Evolutionary conservation across 2,888 invertebrate genomes (phyloP), one percentile per base, ranked within the genome.

Genomic region (Pseudanteris insignis): DNA sequence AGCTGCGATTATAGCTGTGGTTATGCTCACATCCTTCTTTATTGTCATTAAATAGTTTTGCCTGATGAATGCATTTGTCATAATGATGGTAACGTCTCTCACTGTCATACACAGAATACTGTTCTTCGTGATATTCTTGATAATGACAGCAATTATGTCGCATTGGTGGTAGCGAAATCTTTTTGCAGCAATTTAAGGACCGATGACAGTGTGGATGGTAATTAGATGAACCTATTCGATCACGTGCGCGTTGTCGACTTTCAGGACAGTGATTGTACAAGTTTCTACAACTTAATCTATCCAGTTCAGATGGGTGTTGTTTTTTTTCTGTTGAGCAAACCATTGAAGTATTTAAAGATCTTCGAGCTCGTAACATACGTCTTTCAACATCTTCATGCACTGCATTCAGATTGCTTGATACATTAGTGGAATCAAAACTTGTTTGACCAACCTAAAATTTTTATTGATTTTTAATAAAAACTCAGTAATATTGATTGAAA

Each of bases 321-420:
- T 55, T 61, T 11, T 50, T 61, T 7, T 61, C 61, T 2, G 48
- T 55, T 1, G 55, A 55, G 8, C 55, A 55, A 2, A 40, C 30
- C 21, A 41, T 11, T 12, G 43, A 24, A 2, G 40, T 36, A 11
- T 59, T 53, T 6, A 46, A 4, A 2, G 26, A 37, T 18, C 53
- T 36, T 2, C 60, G 47, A 2, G 60, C 50, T 18, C 36, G 36
- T 2, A 61, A 14, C 2, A 34, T 61, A 9, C 26, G 61, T 15
- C 54, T 21, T 11, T 55, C 55, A 1, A n/a, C 6, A 6, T 10
- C 13, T 7, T 51, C 46, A 0, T 18, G 1, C 3, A 36, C 15
- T 2, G 25, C n/a, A n/a, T n/a, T n/a, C n/a, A n/a, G n/a, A n/a
- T n/a, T 8, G 4, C 0, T 21, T 10, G 10, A 3, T 10, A 10